Evolutionary conservation across 2,113 vertebrate species (phyloP).

Genomic region (Petrocephalus microphthalmus): DNA sequence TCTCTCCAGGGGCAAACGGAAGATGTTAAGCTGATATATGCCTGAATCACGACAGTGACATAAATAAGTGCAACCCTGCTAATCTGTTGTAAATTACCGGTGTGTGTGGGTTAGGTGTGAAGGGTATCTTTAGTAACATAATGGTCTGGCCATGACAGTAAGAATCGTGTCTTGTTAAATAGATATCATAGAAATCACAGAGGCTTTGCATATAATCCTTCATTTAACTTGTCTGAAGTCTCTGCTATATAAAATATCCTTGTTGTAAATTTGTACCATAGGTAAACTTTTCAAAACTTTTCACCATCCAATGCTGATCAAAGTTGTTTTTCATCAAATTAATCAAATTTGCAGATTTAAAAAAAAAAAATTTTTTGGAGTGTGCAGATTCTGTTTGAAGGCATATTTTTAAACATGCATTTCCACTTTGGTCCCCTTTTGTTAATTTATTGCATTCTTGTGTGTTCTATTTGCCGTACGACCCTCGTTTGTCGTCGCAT

Average conservation of each 20-base stretch:
- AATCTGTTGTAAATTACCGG: neutral
- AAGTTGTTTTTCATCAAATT: neutral
- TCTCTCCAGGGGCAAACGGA: constrained; percentile 20
- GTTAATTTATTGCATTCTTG: neutral
- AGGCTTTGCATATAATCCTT: neutral
- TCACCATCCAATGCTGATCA: neutral
- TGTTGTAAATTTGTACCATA: too few species aligned
- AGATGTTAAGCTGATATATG: constrained; percentile 9
- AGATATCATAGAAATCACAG: neutral
- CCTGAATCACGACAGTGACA: neutral
- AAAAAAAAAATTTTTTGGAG: too few species aligned
- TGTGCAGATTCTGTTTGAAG: neutral
- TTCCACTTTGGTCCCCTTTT: neutral
- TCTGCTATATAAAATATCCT: neutral
- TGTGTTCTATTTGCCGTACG: neutral
- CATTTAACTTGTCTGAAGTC: neutral
- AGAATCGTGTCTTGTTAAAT: neutral
- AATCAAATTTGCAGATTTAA: neutral
- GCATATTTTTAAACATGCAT: neutral
- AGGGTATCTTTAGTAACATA: neutral
- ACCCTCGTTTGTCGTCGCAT: neutral
- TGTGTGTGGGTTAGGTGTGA: neutral
- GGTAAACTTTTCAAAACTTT: too few species aligned
- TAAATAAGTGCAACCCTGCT: constrained; percentile 5
- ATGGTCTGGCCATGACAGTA: neutral